A percentile compares a stretch with the other conserved stretches of the same genome.
Evolutionary conservation across 2,797 vertebrate genomes (phyloP).

Genomic region (Malurus splendens): DNA sequence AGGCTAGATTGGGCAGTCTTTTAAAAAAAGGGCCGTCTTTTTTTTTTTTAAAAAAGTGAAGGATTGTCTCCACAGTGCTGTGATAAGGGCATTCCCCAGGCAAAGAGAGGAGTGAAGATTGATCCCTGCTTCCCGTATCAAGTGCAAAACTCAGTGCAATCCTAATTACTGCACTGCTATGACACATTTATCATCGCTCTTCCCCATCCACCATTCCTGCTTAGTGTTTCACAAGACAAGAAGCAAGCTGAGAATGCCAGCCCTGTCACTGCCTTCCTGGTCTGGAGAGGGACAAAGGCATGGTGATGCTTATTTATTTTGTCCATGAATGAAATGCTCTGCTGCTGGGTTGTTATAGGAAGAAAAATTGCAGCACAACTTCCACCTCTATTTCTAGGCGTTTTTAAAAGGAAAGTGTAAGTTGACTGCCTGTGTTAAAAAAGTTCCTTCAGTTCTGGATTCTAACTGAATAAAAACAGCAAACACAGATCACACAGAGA

Average conservation of each 20-base stretch:
- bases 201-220: background rate
- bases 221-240: conserved; percentile 9
- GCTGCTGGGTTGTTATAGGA: background rate
- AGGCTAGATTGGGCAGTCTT: background rate
- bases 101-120: background rate
- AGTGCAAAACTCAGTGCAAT: background rate
- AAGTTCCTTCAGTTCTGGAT: background rate
- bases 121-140: background rate
- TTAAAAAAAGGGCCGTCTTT: background rate
- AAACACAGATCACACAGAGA: background rate
- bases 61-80: accelerated
- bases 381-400: background rate
- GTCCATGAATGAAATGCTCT: background rate
- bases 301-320: conserved; percentile 3
- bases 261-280: background rate
- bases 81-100: background rate
- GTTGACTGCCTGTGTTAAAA: background rate
- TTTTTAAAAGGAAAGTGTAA: background rate
- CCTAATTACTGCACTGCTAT: conserved; percentile 26
- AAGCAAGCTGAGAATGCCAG: conserved; percentile 27
- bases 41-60: background rate
- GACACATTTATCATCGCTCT: conserved; percentile 8
- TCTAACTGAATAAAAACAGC: background rate
- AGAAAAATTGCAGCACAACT: background rate
- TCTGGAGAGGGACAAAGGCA: background rate